These are phyloP conservation scores for Sylvia atricapilla DNA, from an alignment of 2,113 vertebrate species.

Conservation along the genomic window DNA sequence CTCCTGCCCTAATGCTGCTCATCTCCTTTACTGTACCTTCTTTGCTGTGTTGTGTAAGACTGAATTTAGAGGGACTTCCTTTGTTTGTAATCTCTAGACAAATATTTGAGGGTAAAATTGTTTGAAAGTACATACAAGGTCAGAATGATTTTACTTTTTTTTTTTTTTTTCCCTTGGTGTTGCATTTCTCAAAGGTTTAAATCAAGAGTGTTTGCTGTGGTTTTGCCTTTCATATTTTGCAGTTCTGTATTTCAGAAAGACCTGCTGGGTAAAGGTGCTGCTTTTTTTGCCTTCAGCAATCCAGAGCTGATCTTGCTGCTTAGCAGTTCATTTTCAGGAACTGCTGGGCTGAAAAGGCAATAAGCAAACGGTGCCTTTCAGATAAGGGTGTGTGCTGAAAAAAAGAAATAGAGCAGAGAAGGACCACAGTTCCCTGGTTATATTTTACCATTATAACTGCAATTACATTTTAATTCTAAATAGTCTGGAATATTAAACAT, in stretches of 20 bases:
- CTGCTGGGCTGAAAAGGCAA: constrained; percentile 3
- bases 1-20: neutral
- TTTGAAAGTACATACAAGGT: neutral
- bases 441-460: neutral
- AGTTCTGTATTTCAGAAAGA: neutral
- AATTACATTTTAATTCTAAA: neutral
- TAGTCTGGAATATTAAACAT: neutral
- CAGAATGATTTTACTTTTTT: neutral
- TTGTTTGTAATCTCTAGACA: neutral
- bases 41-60: neutral
- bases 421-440: neutral
- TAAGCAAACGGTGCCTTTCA: constrained; percentile 17
- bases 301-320: neutral
- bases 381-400: neutral
- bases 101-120: constrained; percentile 15
- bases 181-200: neutral
- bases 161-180: neutral
- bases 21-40: neutral
- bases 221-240: constrained; percentile 12
- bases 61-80: neutral
- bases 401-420: neutral
- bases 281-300: constrained; percentile 9
- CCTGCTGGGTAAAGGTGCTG: neutral
- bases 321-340: constrained; percentile 21
- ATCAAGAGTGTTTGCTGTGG: neutral